Evolutionary conservation across 2,113 vertebrate species (phyloP).

Genomic region (Entomyzon cyanotis): DNA sequence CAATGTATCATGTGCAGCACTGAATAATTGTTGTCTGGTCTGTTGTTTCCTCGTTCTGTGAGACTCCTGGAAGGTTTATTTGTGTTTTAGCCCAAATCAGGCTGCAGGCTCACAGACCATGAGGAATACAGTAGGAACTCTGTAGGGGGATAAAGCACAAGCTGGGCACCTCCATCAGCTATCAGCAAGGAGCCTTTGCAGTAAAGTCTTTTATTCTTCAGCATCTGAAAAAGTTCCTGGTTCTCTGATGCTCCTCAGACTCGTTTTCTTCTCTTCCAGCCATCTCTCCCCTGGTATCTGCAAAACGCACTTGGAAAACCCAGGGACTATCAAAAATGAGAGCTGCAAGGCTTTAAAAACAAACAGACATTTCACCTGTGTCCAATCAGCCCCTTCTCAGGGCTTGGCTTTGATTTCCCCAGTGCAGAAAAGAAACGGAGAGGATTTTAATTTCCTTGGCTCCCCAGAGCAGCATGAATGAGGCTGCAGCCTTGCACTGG

Average conservation of each 20-base stretch:
- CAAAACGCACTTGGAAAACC: not conserved
- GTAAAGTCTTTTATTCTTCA: not conserved
- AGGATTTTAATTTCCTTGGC: constrained; percentile 55
- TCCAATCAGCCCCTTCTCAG: constrained; percentile 55
- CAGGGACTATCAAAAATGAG: not conserved
- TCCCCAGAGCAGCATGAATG: constrained; percentile 29
- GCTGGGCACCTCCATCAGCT: not conserved
- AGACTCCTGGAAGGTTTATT: not conserved
- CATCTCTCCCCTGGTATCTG: not conserved
- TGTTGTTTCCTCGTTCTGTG: not conserved
- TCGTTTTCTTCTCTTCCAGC: not conserved
- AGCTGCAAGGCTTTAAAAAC: constrained; percentile 48
- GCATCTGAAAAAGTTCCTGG: not conserved
- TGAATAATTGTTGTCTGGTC: not conserved
- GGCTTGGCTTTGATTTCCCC: constrained; percentile 60
- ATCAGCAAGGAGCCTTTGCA: not conserved
- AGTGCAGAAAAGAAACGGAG: constrained; percentile 20
- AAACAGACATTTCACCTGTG: constrained; percentile 57
- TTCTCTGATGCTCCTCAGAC: not conserved
- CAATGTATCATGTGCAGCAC: not conserved
- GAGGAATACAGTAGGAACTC: not conserved
- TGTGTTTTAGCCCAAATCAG: not conserved
- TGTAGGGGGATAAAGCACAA: not conserved
- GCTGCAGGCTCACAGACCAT: not conserved
- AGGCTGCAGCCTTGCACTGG: not conserved